Evolutionary conservation across 2,113 vertebrate species (phyloP).

Genomic region (Ardeotis arabs): DNA sequence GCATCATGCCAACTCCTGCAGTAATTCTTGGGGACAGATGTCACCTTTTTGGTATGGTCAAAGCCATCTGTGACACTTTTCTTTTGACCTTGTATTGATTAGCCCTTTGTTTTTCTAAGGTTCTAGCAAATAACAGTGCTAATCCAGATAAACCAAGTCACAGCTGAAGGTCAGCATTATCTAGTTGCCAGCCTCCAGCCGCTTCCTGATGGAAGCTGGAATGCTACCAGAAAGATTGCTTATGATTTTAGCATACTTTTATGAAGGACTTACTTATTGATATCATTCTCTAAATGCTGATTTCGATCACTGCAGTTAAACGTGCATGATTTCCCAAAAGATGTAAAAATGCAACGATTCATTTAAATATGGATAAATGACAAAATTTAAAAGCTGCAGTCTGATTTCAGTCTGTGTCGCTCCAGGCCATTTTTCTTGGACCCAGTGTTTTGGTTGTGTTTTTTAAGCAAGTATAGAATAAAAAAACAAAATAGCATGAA

Average conservation of each 20-base stretch:
- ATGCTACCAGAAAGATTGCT: not conserved
- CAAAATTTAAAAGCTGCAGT: not conserved
- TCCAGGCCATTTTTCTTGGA: not conserved
- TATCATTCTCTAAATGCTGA: not conserved
- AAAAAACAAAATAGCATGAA: not conserved
- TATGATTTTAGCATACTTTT: slow-evolving; percentile 5
- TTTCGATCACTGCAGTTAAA: not conserved
- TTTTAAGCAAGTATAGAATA: not conserved
- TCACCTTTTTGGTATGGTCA: slow-evolving; percentile 38
- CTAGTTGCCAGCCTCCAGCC: not conserved
- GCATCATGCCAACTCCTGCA: not conserved
- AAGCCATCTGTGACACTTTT: slow-evolving; percentile 34
- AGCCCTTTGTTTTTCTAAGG: slow-evolving; percentile 35
- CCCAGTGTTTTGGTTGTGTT: not conserved
- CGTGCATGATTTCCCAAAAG: not conserved
- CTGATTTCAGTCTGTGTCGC: not conserved
- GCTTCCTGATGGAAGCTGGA: not conserved
- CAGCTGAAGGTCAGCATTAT: slow-evolving; percentile 52
- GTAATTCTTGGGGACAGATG: slow-evolving; percentile 53
- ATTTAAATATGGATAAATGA: not conserved
- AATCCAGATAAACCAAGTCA: slow-evolving; percentile 59
- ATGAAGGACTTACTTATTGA: not conserved
- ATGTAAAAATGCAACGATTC: not conserved
- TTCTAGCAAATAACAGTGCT: slow-evolving; percentile 60
- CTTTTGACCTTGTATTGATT: slow-evolving; percentile 67